A percentile compares a stretch with the other conserved stretches of the same genome.
Conservation (phyloP, 2,797 vertebrate genomes). For the Parambassis ranga region DNA sequence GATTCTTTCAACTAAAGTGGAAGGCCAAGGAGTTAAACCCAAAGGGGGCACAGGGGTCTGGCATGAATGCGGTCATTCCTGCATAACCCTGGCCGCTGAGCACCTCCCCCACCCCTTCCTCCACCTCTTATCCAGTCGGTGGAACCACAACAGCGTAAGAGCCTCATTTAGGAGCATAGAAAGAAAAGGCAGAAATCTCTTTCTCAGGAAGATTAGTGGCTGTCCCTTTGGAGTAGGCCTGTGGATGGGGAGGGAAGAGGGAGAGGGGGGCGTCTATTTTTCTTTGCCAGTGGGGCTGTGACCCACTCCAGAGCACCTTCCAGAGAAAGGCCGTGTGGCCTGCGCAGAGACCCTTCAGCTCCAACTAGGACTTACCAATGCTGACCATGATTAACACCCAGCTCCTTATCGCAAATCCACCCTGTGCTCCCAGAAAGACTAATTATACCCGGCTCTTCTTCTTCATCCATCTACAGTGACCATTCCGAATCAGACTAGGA, state of each 20-base stretch:
- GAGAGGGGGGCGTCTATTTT: conserved; percentile 43
- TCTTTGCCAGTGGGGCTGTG: conserved; percentile 66
- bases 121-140: conserved; percentile 50
- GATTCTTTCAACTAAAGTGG: conserved; percentile 27
- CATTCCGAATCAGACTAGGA: not conserved
- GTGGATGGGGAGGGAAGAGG: conserved; percentile 38
- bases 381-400: conserved; percentile 78
- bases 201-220: conserved; percentile 87
- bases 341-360: conserved; percentile 52
- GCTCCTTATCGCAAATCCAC: conserved; percentile 72
- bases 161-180: conserved; percentile 78
- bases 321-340: conserved; percentile 32
- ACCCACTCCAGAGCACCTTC: conserved; percentile 70
- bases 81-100: conserved; percentile 57
- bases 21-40: conserved; percentile 54
- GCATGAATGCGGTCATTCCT: conserved; percentile 63
- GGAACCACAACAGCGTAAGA: conserved; percentile 71
- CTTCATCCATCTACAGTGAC: conserved; percentile 32
- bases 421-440: conserved; percentile 48
- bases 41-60: conserved; percentile 29
- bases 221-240: conserved; percentile 76
- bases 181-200: conserved; percentile 77
- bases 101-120: conserved; percentile 9
- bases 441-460: conserved; percentile 32
- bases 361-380: conserved; percentile 53